phyloP scores from a whole-genome alignment of 2,113 vertebrate species.

The Dipodomys ordii region DNA sequence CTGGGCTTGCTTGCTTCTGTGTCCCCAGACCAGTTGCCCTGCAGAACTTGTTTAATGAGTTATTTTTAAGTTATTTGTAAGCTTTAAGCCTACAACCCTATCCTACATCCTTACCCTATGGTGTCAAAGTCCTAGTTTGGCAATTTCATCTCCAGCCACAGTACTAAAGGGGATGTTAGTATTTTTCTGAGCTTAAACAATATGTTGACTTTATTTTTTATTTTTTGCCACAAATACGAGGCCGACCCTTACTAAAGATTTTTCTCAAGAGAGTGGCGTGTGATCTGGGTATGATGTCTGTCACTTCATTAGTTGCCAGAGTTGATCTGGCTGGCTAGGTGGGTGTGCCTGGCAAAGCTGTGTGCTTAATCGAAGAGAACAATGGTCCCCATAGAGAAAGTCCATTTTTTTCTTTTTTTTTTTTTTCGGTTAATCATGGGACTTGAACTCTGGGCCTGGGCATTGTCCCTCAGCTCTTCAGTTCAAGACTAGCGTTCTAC shows the following conservation, averaged over 20 bases:
- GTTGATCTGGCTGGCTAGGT: too few species aligned
- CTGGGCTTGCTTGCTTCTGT: not conserved
- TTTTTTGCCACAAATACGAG: not conserved
- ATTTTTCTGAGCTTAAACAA: slow-evolving; percentile 14
- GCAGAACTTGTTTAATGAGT: not conserved
- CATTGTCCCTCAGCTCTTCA: too few species aligned
- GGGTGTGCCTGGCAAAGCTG: too few species aligned
- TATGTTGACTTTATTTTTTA: not conserved
- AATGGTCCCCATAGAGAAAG: too few species aligned
- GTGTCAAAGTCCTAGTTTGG: not conserved
- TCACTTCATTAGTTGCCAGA: too few species aligned
- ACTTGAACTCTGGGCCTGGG: too few species aligned
- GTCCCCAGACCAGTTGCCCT: not conserved
- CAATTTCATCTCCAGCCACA: not conserved
- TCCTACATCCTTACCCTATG: not conserved
- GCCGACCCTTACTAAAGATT: not conserved
- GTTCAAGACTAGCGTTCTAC: too few species aligned
- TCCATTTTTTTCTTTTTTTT: too few species aligned
- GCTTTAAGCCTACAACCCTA: not conserved
- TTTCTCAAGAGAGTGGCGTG: too few species aligned
- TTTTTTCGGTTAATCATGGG: too few species aligned
- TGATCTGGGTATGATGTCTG: too few species aligned
- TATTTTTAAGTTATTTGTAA: slow-evolving; percentile 13
- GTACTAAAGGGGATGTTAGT: not conserved
- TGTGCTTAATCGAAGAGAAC: too few species aligned